Evolutionary conservation across 2,797 vertebrate genomes (phyloP), one percentile per base, ranked within the genome.

Genomic region (Molossus alvarezi): DNA sequence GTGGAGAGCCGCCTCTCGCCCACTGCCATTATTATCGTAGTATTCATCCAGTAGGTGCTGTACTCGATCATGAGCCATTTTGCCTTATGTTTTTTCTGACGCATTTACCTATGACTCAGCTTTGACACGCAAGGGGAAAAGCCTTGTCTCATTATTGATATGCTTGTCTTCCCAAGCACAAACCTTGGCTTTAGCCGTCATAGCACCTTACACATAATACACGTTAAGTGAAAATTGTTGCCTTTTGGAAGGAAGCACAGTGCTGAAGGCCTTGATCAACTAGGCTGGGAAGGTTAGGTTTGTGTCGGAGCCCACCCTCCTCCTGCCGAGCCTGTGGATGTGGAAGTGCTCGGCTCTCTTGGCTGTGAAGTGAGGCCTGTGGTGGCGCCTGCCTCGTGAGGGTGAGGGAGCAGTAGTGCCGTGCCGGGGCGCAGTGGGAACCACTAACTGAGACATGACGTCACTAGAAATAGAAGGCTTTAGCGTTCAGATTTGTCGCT

Each of bases 201-300:
- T 29, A 41, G 15, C 5, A 1, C 37, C 48, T 80, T 80, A n/a
- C 8, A 10, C 6, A 25, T 55, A 82, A 45, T 5, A 29, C 11
- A 1, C 45, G 33, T 29, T n/a, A 48, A 81, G 51, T 21, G 62
- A 33, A 84, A 76, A 20, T 15, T 73, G 27, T 69, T 82, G 67
- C 65, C 73, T 29, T 0, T 9, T 55, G 10, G 57, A 82, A 62
- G 45, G 73, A 93, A 94, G n/a, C 8, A 13, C 6, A 23, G 4
- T 72, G 67, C 23, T 76, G 27, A 58, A 93, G 41, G 60, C 29
- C 41, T 92, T 91, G 20, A 84, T 90, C 89, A 33, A 84, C 72
- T 65, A 76, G 48, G 17, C 21, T n/a, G 23, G 1, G 17, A 64
- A 76, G 25, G 48, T 41, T 4, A 67, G 41, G 29, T 92, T 77